Evolutionary conservation across 2,888 invertebrate species (phyloP).

Genomic region (Cetonia aurata): DNA sequence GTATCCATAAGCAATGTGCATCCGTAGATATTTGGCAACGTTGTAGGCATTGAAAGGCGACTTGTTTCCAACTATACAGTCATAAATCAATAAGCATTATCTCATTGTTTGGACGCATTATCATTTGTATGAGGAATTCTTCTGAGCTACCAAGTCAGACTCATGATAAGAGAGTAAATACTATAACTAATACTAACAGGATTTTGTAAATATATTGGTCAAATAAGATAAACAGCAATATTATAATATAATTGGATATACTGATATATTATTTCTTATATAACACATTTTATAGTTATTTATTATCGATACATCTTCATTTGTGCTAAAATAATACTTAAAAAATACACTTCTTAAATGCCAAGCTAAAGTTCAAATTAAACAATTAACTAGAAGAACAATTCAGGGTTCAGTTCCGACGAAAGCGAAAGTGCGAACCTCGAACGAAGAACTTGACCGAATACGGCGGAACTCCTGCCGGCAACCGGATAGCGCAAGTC

Average conservation of each 20-base stretch:
- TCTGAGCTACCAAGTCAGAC: conserved; percentile 14
- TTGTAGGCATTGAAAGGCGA: neutral
- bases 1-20: neutral
- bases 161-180: conserved; percentile 8
- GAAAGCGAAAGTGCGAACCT: conserved; percentile 22
- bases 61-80: conserved; percentile 22
- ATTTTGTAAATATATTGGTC: conserved; percentile 22
- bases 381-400: neutral
- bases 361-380: no score
- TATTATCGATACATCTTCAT: no score
- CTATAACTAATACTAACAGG: conserved; percentile 2
- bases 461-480: conserved; percentile 8
- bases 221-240: conserved; percentile 8
- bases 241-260: no score
- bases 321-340: no score
- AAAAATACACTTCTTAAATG: no score
- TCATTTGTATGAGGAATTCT: conserved; percentile 34
- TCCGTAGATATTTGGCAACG: conserved; percentile 13
- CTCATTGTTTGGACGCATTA: conserved; percentile 31
- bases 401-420: neutral
- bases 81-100: conserved; percentile 36
- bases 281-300: no score
- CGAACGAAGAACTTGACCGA: conserved; percentile 19
- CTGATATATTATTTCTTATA: no score
- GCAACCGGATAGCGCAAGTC: neutral